phyloP scores from a whole-genome alignment of 2,797 vertebrate genomes.

The Tenualosa thibaudeaui region DNA sequence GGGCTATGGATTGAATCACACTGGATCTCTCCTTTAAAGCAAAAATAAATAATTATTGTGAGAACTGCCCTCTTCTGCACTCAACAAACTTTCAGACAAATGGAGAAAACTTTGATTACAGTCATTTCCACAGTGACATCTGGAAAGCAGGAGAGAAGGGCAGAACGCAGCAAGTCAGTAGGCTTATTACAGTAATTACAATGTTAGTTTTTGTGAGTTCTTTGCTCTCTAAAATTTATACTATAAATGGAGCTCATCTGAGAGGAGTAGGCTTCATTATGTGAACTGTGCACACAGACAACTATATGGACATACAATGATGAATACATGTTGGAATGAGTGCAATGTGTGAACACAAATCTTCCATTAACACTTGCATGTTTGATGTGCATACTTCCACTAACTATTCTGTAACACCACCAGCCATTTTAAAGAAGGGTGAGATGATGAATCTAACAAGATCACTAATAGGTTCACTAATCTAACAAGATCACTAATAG shows the following conservation, averaged over 20 bases:
- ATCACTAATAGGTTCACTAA: not conserved
- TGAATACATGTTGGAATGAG: not conserved
- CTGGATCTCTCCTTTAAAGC: too few species aligned
- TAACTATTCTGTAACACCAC: not conserved
- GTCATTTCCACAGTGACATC: too few species aligned
- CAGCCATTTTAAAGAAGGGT: not conserved
- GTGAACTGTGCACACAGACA: not conserved
- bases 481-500: too few species aligned
- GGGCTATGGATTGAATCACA: too few species aligned
- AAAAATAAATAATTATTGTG: too few species aligned
- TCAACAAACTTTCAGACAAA: too few species aligned
- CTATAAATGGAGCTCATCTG: not conserved
- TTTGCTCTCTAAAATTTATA: not conserved
- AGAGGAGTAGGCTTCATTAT: not conserved
- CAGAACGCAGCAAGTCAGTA: not conserved
- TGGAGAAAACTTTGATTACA: too few species aligned
- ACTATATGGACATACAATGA: not conserved
- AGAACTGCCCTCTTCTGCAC: too few species aligned
- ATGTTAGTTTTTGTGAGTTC: not conserved
- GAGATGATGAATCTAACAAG: not conserved
- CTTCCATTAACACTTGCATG: not conserved
- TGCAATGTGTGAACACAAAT: not conserved
- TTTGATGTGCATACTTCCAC: not conserved
- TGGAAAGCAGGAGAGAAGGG: too few species aligned
- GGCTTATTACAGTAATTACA: not conserved